These are phyloP conservation scores for Squalus acanthias DNA, from an alignment of 2,797 vertebrate genomes.

Conservation along the genomic window DNA sequence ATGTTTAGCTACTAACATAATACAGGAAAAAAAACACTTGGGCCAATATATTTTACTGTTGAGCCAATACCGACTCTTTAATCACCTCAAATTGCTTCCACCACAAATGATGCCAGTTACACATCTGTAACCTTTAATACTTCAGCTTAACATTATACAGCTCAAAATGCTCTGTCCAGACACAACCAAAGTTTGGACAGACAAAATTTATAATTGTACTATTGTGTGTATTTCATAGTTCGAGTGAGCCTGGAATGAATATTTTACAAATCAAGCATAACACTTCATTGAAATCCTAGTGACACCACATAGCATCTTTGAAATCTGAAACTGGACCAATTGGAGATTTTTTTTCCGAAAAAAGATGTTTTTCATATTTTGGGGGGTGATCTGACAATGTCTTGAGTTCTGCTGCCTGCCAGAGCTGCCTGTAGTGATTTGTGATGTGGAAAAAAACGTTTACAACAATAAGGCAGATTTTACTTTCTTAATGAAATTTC, in stretches of 20 bases:
- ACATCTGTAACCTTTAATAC: conserved; percentile 3
- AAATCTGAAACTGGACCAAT: not conserved
- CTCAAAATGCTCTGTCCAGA: not conserved
- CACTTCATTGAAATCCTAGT: not conserved
- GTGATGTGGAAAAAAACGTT: not conserved
- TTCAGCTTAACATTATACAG: not conserved
- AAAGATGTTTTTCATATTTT: not conserved
- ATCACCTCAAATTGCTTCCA: not conserved
- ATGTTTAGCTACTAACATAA: not conserved
- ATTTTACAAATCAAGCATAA: not conserved
- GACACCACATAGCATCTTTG: not conserved
- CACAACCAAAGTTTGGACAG: not conserved
- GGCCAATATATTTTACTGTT: not conserved
- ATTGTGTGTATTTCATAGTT: not conserved
- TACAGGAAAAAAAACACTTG: not conserved
- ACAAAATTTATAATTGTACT: not conserved
- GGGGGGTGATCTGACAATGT: not conserved
- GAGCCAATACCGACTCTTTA: not conserved
- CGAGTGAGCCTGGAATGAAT: not conserved
- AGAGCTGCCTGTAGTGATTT: conserved; percentile 8
- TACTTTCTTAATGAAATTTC: conserved; percentile 16
- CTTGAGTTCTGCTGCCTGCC: conserved; percentile 10
- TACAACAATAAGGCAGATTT: conserved; percentile 23
- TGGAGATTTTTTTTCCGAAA: not conserved
- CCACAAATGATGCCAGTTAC: not conserved